A percentile compares a stretch with the other conserved stretches of the same genome.
These are phyloP conservation scores for Thamnophis elegans DNA, from an alignment of 2,797 vertebrate genomes.

Conservation along the genomic window DNA sequence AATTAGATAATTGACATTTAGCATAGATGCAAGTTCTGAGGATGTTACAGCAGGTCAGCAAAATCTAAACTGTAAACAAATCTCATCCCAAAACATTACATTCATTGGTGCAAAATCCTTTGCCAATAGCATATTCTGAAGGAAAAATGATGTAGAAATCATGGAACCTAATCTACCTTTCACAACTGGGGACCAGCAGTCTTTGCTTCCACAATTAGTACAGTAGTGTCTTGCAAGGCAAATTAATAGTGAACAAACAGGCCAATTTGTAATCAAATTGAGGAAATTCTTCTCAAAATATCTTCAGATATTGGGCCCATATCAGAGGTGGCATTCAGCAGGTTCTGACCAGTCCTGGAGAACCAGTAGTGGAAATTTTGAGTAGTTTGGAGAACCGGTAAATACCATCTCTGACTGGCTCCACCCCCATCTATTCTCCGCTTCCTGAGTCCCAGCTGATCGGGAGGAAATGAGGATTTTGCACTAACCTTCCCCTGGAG, in stretches of 20 bases:
- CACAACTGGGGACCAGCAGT: neutral
- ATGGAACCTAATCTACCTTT: neutral
- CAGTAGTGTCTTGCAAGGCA: neutral
- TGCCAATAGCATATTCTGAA: neutral
- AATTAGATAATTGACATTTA: constrained; percentile 20
- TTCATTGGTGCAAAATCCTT: neutral
- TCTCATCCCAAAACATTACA: neutral
- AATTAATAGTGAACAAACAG: neutral
- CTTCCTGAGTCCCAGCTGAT: too few relatives aligned
- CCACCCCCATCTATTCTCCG: too few relatives aligned
- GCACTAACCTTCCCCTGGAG: too few relatives aligned
- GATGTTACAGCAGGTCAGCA: constrained; percentile 8
- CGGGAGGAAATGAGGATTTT: too few relatives aligned
- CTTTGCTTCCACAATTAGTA: neutral
- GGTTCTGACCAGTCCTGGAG: too few relatives aligned
- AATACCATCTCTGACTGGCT: too few relatives aligned
- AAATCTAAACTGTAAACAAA: constrained; percentile 15
- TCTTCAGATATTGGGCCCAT: neutral
- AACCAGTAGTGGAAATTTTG: too few relatives aligned
- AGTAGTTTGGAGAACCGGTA: too few relatives aligned
- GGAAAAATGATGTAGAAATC: neutral
- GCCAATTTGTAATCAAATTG: neutral
- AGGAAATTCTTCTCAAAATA: neutral
- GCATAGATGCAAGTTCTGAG: constrained; percentile 7
- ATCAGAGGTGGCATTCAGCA: too few relatives aligned